Evolutionary conservation across 2,113 vertebrate genomes (phyloP).

Genomic region (Danionella cerebrum): DNA sequence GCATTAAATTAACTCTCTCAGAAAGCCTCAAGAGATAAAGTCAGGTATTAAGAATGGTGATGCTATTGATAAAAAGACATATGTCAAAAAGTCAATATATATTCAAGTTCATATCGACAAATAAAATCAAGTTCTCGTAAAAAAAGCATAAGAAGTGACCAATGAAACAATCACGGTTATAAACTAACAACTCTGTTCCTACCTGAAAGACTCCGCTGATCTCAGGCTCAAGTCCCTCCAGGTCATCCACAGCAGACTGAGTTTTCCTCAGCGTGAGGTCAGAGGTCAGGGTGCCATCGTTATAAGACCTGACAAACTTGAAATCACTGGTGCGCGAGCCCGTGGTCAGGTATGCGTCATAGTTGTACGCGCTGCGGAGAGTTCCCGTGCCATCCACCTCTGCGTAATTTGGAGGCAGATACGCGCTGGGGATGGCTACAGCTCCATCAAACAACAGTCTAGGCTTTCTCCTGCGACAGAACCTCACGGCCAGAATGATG

Average conservation of each 20-base stretch:
- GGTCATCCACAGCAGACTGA: background rate
- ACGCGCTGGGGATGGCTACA: background rate
- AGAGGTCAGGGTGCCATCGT: background rate
- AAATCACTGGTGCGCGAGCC: background rate
- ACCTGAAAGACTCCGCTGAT: too few relatives aligned
- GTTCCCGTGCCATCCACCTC: background rate
- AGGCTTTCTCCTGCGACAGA: background rate
- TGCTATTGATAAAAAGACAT: too few relatives aligned
- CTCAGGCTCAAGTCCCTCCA: background rate
- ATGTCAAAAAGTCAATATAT: too few relatives aligned
- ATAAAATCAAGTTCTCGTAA: too few relatives aligned
- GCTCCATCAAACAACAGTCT: background rate
- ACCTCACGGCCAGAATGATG: background rate
- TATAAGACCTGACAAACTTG: background rate
- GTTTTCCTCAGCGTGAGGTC: too few relatives aligned
- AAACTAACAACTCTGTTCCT: too few relatives aligned
- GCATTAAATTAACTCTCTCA: too few relatives aligned
- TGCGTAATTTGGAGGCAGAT: background rate
- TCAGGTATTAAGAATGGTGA: too few relatives aligned
- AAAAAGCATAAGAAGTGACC: too few relatives aligned
- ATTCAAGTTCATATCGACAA: too few relatives aligned
- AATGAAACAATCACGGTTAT: too few relatives aligned
- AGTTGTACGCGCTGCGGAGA: background rate
- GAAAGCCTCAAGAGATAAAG: too few relatives aligned
- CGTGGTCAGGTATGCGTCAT: background rate